Evolutionary conservation across 2,797 vertebrate genomes (phyloP).

Genomic region (Sphenodon punctatus): DNA sequence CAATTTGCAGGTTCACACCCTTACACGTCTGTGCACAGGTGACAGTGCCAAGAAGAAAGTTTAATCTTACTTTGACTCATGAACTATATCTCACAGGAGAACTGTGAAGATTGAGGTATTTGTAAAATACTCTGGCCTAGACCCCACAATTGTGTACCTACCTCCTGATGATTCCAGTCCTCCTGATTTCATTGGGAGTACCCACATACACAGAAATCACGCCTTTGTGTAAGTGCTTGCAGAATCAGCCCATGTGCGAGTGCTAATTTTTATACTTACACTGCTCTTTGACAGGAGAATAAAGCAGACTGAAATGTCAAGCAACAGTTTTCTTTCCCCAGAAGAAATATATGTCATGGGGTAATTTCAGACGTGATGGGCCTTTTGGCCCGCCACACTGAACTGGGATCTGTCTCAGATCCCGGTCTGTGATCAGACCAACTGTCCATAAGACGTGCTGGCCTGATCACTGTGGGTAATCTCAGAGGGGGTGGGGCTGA

Average conservation of each 20-base stretch:
- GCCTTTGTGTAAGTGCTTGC: fast-evolving
- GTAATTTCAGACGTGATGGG: no score
- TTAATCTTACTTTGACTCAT: not conserved
- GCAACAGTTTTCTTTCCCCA: no score
- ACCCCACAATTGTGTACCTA: fast-evolving
- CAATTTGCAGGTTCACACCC: not conserved
- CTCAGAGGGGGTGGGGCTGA: no score
- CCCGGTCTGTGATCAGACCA: no score
- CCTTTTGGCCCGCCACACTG: no score
- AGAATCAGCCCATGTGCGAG: not conserved
- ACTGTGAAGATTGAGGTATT: fast-evolving
- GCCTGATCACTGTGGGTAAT: no score
- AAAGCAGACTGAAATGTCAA: no score
- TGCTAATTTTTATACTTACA: not conserved
- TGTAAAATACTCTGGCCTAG: fast-evolving
- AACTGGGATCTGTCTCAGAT: no score
- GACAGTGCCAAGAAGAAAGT: fast-evolving
- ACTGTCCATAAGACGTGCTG: no score
- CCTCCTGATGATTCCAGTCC: not conserved
- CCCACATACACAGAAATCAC: fast-evolving
- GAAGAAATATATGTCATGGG: no score
- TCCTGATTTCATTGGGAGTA: fast-evolving
- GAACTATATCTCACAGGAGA: fast-evolving
- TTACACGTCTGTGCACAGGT: fast-evolving
- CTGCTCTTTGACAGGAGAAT: no score